Evolutionary conservation across 2,888 invertebrate species (phyloP).

Genomic region (Drosophila seclusa): DNA sequence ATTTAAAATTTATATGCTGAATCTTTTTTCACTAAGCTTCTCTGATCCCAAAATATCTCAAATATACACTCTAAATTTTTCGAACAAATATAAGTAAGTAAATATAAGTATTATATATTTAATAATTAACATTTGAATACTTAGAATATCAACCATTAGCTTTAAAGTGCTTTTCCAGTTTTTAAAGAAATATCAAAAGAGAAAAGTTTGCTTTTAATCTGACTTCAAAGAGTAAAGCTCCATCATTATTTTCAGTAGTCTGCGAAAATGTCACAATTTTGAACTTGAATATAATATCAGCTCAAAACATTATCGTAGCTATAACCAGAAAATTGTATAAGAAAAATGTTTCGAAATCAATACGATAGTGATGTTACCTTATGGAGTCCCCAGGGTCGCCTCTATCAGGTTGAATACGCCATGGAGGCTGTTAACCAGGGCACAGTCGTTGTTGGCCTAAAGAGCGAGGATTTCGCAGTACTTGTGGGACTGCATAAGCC

Average conservation of each 20-base stretch:
- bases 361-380: conserved; percentile 99
- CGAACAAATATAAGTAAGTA: not conserved
- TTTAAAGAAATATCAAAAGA: not conserved
- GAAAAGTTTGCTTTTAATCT: not conserved
- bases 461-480: conserved; percentile 96
- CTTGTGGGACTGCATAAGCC: conserved; percentile 97
- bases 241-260: not conserved
- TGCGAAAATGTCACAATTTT: not conserved
- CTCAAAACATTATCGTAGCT: not conserved
- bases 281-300: not conserved
- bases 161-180: not conserved
- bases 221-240: not conserved
- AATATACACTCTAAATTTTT: no score
- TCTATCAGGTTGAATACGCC: conserved; percentile 99
- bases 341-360: conserved; percentile 95
- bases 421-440: conserved; percentile 98
- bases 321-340: not conserved
- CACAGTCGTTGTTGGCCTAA: conserved; percentile 92
- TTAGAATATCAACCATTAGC: not conserved
- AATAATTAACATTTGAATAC: not conserved
- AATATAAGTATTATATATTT: not conserved
- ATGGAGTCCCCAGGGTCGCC: conserved; percentile 98
- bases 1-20: no score
- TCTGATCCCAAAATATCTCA: not conserved
- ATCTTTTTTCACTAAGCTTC: not conserved